Conservation (phyloP, 2,888 invertebrate species). For the Ectropis crepuscularia region DNA sequence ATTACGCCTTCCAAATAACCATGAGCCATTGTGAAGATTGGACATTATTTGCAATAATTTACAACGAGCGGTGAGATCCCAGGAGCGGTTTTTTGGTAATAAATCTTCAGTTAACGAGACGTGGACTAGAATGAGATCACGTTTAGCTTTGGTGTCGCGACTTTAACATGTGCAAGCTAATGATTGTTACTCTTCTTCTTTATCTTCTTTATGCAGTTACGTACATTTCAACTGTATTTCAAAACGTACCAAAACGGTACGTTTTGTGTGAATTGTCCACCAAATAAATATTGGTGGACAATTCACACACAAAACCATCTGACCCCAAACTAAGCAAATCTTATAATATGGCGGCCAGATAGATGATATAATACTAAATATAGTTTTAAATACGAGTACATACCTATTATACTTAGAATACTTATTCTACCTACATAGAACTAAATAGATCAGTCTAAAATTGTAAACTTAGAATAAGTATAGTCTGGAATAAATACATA, state of each 20-base stretch:
- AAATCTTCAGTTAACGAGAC: conserved; percentile 37
- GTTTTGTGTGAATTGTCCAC: too few species aligned
- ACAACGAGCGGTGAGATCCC: conserved; percentile 7
- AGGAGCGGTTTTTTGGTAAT: conserved; percentile 28
- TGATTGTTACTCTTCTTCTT: conserved; percentile 10
- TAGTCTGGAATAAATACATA: too few species aligned
- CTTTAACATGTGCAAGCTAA: conserved; percentile 35
- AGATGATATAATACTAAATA: too few species aligned
- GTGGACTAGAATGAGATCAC: conserved; percentile 34
- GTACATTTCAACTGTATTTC: neutral
- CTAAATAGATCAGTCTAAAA: neutral
- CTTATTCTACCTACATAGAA: too few species aligned
- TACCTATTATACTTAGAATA: too few species aligned
- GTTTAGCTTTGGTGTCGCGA: conserved; percentile 24
- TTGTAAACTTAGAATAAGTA: neutral
- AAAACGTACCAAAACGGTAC: too few species aligned
- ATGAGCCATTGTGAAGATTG: conserved; percentile 4
- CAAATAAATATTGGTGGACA: too few species aligned
- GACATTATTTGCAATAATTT: conserved; percentile 15
- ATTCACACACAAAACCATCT: too few species aligned
- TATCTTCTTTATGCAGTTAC: neutral
- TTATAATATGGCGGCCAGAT: too few species aligned
- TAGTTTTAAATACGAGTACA: too few species aligned
- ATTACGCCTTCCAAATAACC: neutral
- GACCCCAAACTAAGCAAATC: too few species aligned